phyloP scores from a whole-genome alignment of 1,140 invertebrate species.

The Charaxes varanes region DNA sequence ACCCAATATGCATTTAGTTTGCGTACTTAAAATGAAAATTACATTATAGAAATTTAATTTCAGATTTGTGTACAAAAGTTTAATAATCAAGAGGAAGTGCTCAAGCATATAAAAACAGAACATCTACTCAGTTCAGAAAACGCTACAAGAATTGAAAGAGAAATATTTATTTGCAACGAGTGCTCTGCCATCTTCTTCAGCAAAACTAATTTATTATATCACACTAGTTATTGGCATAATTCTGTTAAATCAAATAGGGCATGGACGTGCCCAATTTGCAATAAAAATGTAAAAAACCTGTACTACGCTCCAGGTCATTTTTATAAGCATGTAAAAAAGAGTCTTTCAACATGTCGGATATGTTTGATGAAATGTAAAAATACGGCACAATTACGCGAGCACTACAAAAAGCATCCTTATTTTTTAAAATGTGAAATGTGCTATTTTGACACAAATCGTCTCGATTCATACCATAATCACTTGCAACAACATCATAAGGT shows the following conservation, averaged over 20 bases:
- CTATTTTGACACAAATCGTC: constrained; percentile 18
- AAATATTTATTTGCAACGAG: constrained; percentile 44
- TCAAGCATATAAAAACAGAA: constrained; percentile 33
- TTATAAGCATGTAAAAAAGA: constrained; percentile 24
- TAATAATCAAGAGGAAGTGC: constrained; percentile 9
- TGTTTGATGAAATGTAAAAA: constrained; percentile 31
- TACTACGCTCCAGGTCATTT: constrained; percentile 30
- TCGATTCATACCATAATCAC: constrained; percentile 21
- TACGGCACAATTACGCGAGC: constrained; percentile 13
- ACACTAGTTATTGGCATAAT: constrained; percentile 26
- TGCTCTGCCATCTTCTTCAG: constrained; percentile 47
- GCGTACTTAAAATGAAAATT: background rate
- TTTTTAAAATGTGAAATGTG: constrained; percentile 30
- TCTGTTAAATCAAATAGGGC: background rate
- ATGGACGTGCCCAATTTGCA: constrained; percentile 31
- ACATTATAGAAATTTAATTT: constrained; percentile 16
- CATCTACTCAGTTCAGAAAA: constrained; percentile 33
- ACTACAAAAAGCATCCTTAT: constrained; percentile 9
- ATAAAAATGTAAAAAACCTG: background rate
- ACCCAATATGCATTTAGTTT: background rate
- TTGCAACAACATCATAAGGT: constrained; percentile 21
- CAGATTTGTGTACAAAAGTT: constrained; percentile 36
- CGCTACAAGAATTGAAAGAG: constrained; percentile 30
- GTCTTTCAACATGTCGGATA: constrained; percentile 32
- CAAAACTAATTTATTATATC: constrained; percentile 30